Evolutionary conservation across 2,113 vertebrate species (phyloP).

Genomic region (Platysteira castanea): DNA sequence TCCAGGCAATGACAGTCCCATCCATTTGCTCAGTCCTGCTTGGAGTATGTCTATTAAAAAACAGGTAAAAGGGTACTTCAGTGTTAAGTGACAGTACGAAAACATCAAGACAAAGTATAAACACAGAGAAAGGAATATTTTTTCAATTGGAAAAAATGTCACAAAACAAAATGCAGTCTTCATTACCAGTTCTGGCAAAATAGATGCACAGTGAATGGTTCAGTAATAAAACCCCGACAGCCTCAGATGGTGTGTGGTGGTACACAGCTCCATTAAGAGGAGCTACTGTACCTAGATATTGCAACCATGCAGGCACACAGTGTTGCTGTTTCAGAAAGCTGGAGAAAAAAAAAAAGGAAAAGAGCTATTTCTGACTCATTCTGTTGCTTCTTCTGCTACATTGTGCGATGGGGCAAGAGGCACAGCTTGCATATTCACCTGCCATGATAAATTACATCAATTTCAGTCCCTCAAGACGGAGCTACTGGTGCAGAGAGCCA

Average conservation of each 20-base stretch:
- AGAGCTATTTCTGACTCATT: background rate
- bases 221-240: background rate
- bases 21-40: background rate
- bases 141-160: background rate
- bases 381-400: constrained; percentile 27
- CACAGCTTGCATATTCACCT: constrained; percentile 60
- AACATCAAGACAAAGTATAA: background rate
- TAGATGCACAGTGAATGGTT: background rate
- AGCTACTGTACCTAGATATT: constrained; percentile 2
- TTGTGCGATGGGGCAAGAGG: background rate
- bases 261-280: constrained; percentile 22
- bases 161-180: background rate
- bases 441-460: constrained; percentile 63
- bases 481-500: constrained; percentile 46
- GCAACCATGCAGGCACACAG: background rate
- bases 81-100: background rate
- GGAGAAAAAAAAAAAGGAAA: background rate
- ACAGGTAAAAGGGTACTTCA: background rate
- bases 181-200: background rate
- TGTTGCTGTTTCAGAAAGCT: background rate
- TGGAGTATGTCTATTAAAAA: background rate
- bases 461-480: constrained; percentile 43
- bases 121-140: background rate
- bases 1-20: background rate
- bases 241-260: background rate